phyloP scores from a whole-genome alignment of 2,113 vertebrate species.

The Lasiurus cinereus region DNA sequence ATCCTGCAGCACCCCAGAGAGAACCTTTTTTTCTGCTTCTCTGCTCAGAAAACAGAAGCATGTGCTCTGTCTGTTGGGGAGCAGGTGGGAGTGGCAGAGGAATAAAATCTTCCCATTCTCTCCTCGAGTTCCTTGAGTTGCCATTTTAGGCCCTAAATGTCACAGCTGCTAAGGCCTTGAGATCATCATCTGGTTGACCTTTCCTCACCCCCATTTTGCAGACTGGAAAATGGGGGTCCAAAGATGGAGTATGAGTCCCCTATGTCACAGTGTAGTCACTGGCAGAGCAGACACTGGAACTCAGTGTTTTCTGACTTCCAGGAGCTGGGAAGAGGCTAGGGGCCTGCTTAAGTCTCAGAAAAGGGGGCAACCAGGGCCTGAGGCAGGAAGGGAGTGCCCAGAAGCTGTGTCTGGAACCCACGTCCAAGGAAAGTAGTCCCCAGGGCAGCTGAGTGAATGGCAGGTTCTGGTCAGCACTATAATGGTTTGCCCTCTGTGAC shows the following conservation, averaged over 20 bases:
- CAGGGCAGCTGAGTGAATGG: neutral
- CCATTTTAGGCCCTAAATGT: neutral
- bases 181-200: neutral
- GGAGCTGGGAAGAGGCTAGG: neutral
- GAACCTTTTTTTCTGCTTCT: neutral
- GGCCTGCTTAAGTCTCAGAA: neutral
- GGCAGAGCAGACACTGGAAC: neutral
- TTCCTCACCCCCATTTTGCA: neutral
- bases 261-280: neutral
- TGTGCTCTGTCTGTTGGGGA: neutral
- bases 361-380: neutral
- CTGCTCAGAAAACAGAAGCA: neutral
- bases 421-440: neutral
- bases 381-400: neutral
- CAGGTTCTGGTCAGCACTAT: conserved; percentile 74
- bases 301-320: neutral
- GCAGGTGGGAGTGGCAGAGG: neutral
- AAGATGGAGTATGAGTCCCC: neutral
- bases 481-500: conserved; percentile 86
- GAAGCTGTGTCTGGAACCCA: neutral
- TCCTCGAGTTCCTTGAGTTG: neutral
- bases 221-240: neutral
- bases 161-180: neutral
- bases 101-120: neutral
- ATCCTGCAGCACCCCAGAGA: neutral